These are phyloP conservation scores for Mercenaria mercenaria DNA, from an alignment of 1,140 invertebrate genomes.

Conservation along the genomic window DNA sequence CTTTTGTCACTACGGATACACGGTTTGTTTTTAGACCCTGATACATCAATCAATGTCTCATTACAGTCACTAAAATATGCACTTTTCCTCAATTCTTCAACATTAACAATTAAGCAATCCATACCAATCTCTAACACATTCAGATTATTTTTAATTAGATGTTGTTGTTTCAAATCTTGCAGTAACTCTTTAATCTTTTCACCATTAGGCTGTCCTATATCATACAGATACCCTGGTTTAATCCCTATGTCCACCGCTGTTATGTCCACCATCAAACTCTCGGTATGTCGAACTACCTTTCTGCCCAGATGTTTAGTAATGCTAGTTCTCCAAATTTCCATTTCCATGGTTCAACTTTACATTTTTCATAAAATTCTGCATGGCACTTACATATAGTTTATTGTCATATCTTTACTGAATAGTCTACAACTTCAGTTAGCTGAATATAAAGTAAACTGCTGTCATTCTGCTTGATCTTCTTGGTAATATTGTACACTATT, in stretches of 20 bases:
- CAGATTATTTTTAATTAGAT: constrained; percentile 14
- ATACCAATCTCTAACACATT: constrained; percentile 37
- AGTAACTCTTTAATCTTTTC: not conserved
- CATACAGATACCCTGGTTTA: constrained; percentile 58
- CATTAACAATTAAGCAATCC: constrained; percentile 49
- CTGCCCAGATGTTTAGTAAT: constrained; percentile 29
- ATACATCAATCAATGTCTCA: constrained; percentile 38
- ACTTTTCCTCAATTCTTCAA: not conserved
- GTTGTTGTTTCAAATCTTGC: not conserved
- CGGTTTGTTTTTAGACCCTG: not conserved
- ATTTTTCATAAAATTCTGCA: not conserved
- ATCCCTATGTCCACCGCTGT: constrained; percentile 30
- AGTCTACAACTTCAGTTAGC: not conserved
- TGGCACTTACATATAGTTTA: not conserved
- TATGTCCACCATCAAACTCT: constrained; percentile 1
- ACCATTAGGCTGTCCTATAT: not conserved
- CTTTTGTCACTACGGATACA: not conserved
- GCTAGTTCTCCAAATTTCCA: not conserved
- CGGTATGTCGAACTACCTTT: not conserved
- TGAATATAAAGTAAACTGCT: not conserved
- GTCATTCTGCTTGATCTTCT: too few species aligned
- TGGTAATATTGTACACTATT: too few species aligned
- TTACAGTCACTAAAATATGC: not conserved
- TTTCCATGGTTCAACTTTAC: too few species aligned
- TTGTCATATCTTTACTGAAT: not conserved